Percentiles rank a stretch among this genome's conserved stretches.
These are phyloP conservation scores for Ailurus styani DNA, from an alignment of 2,113 vertebrate genomes.

Conservation along the genomic window DNA sequence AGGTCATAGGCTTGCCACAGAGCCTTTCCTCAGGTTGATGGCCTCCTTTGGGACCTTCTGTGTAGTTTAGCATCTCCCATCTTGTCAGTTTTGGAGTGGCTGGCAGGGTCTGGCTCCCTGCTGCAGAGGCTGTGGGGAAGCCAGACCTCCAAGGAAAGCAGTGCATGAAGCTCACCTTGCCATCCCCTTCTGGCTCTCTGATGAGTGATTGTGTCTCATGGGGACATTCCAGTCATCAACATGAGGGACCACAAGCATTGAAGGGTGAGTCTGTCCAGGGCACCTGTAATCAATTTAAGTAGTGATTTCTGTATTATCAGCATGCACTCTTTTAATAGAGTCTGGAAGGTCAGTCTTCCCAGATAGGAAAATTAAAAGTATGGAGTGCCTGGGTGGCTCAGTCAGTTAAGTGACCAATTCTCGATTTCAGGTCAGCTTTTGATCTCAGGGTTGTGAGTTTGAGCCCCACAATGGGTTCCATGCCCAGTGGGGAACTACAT, in stretches of 20 bases:
- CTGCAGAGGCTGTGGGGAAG: background rate
- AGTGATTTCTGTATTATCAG: background rate
- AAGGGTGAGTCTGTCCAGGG: background rate
- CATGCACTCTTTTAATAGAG: background rate
- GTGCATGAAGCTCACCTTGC: background rate
- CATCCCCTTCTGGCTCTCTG: background rate
- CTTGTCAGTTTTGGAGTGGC: background rate
- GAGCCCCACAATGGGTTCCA: background rate
- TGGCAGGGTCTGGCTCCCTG: background rate
- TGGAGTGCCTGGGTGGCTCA: background rate
- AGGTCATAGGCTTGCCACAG: background rate
- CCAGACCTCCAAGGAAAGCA: background rate
- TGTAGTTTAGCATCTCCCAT: background rate
- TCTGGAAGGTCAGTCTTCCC: background rate
- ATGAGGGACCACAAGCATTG: background rate
- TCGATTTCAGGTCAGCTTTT: background rate
- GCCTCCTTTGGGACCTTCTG: background rate
- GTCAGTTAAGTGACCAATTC: background rate
- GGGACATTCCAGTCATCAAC: background rate
- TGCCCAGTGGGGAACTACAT: background rate
- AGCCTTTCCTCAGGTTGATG: background rate
- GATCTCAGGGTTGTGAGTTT: background rate
- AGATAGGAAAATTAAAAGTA: background rate
- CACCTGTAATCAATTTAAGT: background rate
- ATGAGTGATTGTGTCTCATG: background rate